Conservation (phyloP, 2,113 vertebrate species). For the Buteo buteo region DNA sequence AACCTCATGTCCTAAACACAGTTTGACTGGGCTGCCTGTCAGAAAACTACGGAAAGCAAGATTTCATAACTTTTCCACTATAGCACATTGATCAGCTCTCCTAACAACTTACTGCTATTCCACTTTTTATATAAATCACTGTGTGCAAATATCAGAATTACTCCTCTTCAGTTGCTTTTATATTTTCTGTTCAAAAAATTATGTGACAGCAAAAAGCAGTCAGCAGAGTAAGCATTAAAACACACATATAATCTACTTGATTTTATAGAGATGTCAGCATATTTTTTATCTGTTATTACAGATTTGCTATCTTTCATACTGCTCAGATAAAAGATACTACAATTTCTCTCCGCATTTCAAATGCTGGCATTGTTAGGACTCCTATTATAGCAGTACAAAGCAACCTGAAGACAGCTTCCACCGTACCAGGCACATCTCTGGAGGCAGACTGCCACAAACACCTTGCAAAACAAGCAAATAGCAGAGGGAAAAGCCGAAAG, state of each 20-base stretch:
- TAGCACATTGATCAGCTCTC: not conserved
- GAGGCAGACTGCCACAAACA: not conserved
- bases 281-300: constrained; percentile 42
- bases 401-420: not conserved
- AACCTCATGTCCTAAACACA: constrained; percentile 31
- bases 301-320: constrained; percentile 13
- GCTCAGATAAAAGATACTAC: constrained; percentile 7
- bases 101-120: not conserved
- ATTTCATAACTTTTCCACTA: not conserved
- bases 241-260: constrained; percentile 31
- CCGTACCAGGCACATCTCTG: accelerated
- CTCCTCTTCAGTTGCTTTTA: constrained; percentile 1
- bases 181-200: constrained; percentile 53
- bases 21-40: constrained; percentile 10
- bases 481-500: not conserved
- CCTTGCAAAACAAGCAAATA: not conserved
- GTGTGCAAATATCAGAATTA: constrained; percentile 17
- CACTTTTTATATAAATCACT: not conserved
- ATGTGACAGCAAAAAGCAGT: constrained; percentile 39
- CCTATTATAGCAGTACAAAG: accelerated
- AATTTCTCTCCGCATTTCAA: not conserved
- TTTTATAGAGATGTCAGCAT: constrained; percentile 51
- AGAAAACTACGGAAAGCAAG: not conserved
- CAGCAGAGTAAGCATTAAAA: constrained; percentile 39
- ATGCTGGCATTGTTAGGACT: not conserved